Conservation (phyloP, 1,140 invertebrate genomes). For the Cherax destructor region DNA sequence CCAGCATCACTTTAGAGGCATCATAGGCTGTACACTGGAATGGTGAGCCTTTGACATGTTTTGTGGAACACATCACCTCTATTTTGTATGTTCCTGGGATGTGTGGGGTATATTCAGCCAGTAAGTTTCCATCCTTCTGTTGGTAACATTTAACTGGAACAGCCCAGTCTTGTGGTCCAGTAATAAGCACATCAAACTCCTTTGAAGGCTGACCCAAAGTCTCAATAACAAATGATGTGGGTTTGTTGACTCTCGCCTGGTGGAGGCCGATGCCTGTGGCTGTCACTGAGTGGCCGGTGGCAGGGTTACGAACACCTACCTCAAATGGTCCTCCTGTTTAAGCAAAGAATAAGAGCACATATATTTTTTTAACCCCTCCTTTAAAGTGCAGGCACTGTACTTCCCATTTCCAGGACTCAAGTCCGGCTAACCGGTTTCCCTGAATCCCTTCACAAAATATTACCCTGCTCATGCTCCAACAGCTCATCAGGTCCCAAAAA, state of each 20-base stretch:
- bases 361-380: too few species aligned
- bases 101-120: constrained; percentile 93
- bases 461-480: too few species aligned
- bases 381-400: too few species aligned
- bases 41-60: constrained; percentile 94
- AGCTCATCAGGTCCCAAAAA: too few species aligned
- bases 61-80: constrained; percentile 93
- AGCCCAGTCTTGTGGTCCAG: constrained; percentile 90
- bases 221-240: constrained; percentile 91
- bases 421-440: too few species aligned
- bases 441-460: too few species aligned
- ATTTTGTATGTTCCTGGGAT: constrained; percentile 83
- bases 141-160: constrained; percentile 96
- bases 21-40: constrained; percentile 97
- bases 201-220: constrained; percentile 88
- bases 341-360: not conserved
- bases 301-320: constrained; percentile 79
- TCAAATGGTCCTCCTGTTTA: constrained; percentile 79
- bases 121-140: constrained; percentile 93
- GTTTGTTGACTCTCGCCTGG: constrained; percentile 86
- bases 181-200: constrained; percentile 93
- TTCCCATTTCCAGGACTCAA: too few species aligned
- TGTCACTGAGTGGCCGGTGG: constrained; percentile 84
- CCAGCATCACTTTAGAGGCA: constrained; percentile 82
- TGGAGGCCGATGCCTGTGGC: constrained; percentile 88